Evolutionary conservation across 2,113 vertebrate species (phyloP).

Genomic region (Crotalus tigris): DNA sequence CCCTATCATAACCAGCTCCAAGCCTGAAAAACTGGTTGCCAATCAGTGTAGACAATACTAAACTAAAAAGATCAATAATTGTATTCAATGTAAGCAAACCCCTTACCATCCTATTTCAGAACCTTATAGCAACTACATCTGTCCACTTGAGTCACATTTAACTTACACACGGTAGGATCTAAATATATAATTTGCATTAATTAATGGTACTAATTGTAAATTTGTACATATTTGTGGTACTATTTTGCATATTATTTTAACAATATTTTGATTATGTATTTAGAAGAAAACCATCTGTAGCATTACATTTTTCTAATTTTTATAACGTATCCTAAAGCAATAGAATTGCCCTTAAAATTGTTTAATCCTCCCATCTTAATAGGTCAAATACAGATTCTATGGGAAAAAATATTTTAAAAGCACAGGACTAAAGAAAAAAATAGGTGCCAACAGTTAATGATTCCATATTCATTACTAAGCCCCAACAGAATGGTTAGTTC

Average conservation of each 20-base stretch:
- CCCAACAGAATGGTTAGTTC: constrained; percentile 27
- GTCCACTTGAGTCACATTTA: background rate
- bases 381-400: background rate
- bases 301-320: background rate
- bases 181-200: background rate
- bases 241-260: background rate
- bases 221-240: background rate
- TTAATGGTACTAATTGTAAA: background rate
- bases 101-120: background rate
- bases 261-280: background rate
- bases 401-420: background rate
- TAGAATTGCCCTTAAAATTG: background rate
- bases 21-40: background rate
- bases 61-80: background rate
- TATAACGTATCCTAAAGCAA: background rate
- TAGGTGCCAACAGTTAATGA: background rate
- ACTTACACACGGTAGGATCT: background rate
- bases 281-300: background rate
- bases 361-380: background rate
- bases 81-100: background rate
- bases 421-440: background rate
- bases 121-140: background rate
- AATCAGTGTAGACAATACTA: background rate
- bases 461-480: background rate
- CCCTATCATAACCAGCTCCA: background rate